A percentile compares a stretch with the other conserved stretches of the same genome.
These are phyloP conservation scores for Gymnoscelis rufifasciata DNA, from an alignment of 2,888 invertebrate genomes.

Conservation along the genomic window DNA sequence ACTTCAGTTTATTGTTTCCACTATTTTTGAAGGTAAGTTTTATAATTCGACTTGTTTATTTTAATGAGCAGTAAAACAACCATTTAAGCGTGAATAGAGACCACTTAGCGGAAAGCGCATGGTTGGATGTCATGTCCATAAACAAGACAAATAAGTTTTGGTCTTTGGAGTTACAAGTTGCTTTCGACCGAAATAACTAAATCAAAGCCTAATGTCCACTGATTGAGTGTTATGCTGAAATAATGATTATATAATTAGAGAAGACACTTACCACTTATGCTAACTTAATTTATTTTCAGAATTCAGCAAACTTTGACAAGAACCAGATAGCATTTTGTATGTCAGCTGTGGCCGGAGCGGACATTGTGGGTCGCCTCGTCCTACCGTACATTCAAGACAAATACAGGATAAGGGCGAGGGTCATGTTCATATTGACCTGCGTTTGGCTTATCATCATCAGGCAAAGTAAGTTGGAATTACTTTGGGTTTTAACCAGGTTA, in stretches of 20 bases:
- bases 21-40: conserved; percentile 80
- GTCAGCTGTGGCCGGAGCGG: conserved; percentile 84
- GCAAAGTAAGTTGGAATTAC: conserved; percentile 67
- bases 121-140: too few relatives aligned
- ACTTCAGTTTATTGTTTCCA: conserved; percentile 85
- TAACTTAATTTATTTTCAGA: too few relatives aligned
- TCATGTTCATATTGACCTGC: conserved; percentile 81
- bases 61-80: too few relatives aligned
- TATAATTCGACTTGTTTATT: background rate
- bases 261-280: too few relatives aligned
- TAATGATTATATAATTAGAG: too few relatives aligned
- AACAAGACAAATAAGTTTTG: too few relatives aligned
- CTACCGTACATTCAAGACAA: conserved; percentile 82
- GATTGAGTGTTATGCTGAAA: too few relatives aligned
- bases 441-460: conserved; percentile 77
- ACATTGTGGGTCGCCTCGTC: conserved; percentile 82
- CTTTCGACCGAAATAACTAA: too few relatives aligned
- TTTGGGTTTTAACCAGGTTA: background rate
- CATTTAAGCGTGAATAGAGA: too few relatives aligned
- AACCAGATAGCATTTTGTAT: conserved; percentile 82
- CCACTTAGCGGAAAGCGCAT: too few relatives aligned
- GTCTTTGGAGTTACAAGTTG: too few relatives aligned
- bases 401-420: conserved; percentile 79
- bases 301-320: conserved; percentile 58
- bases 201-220: too few relatives aligned